These are phyloP conservation scores for Rotaria magnacalcarata DNA, from an alignment of 2,888 invertebrate genomes.

Conservation along the genomic window DNA sequence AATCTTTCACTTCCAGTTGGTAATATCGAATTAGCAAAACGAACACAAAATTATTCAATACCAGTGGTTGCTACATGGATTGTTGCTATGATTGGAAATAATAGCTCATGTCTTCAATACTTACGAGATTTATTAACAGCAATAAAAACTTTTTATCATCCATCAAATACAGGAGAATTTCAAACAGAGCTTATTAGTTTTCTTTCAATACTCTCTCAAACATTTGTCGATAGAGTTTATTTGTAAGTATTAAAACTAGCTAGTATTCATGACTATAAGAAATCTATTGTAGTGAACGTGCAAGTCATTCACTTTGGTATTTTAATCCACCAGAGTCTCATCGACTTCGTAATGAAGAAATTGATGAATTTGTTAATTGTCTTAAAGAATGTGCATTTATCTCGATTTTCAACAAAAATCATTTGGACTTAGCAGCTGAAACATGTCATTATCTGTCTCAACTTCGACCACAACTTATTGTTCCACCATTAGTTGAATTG, in stretches of 20 bases:
- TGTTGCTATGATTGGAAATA: constrained; percentile 65
- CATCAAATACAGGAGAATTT: constrained; percentile 75
- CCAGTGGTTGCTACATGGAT: constrained; percentile 64
- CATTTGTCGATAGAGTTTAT: neutral
- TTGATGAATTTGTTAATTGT: constrained; percentile 72
- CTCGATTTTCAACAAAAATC: constrained; percentile 73
- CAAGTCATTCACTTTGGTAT: constrained; percentile 65
- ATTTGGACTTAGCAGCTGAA: constrained; percentile 65
- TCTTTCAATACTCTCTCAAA: neutral
- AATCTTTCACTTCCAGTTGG: constrained; percentile 74
- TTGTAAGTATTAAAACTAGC: neutral
- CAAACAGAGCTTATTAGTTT: neutral
- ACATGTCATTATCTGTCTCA: constrained; percentile 73
- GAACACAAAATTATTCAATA: constrained; percentile 58
- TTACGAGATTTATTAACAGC: constrained; percentile 75
- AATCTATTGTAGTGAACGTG: constrained; percentile 52
- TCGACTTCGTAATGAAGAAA: constrained; percentile 73
- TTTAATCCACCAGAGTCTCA: constrained; percentile 65
- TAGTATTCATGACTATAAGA: no score
- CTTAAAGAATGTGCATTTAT: constrained; percentile 72
- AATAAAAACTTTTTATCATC: constrained; percentile 79
- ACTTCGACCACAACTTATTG: constrained; percentile 74
- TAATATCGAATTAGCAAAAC: constrained; percentile 54
- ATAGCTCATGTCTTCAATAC: constrained; percentile 69
- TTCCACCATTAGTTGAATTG: constrained; percentile 76